These are phyloP conservation scores for Cantharis lateralis DNA, from an alignment of 2,888 invertebrate genomes.

Conservation along the genomic window DNA sequence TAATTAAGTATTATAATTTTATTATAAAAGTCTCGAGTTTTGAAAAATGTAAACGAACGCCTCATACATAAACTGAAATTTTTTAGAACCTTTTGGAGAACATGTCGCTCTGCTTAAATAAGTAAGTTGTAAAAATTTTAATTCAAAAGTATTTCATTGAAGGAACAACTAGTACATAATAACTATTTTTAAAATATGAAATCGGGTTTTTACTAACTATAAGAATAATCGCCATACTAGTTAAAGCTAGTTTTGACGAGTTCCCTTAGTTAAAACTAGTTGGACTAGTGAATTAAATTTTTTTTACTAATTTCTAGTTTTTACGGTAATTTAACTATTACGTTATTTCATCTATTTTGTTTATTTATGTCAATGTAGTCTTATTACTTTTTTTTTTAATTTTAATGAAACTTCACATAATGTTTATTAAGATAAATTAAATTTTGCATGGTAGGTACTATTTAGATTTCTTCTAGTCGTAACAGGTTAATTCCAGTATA, in stretches of 20 bases:
- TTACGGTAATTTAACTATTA: neutral
- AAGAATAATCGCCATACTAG: neutral
- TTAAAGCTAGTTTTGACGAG: neutral
- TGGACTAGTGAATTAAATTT: neutral
- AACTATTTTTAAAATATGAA: neutral
- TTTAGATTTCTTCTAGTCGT: neutral
- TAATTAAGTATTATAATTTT: too few species aligned
- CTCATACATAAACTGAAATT: too few species aligned
- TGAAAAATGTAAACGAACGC: too few species aligned
- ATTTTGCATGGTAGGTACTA: neutral
- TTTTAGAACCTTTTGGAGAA: too few species aligned
- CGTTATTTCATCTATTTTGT: neutral
- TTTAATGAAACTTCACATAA: neutral
- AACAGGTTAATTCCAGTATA: neutral
- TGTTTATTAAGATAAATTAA: neutral
- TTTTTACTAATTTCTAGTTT: neutral
- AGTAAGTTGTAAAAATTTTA: too few species aligned
- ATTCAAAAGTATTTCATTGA: too few species aligned
- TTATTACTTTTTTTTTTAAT: neutral
- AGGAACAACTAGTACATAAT: neutral
- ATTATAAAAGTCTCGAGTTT: too few species aligned
- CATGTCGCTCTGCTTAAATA: too few species aligned
- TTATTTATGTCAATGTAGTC: neutral
- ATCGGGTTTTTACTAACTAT: neutral
- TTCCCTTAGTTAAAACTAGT: neutral